phyloP scores from a whole-genome alignment of 2,888 invertebrate genomes.

The Peribatodes rhomboidaria region DNA sequence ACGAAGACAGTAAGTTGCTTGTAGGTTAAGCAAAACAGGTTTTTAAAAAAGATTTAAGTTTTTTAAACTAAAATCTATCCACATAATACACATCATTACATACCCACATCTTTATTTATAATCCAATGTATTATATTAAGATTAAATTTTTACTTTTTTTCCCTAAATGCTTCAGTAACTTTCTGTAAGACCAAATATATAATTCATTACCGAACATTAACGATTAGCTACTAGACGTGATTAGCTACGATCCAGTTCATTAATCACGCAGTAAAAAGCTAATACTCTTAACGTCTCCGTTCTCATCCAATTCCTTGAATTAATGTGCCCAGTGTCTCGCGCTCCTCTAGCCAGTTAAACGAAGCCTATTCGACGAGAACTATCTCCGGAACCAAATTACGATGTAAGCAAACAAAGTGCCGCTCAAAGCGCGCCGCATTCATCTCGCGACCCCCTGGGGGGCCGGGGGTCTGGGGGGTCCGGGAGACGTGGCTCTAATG shows the following conservation, averaged over 20 bases:
- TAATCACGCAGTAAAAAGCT: conserved; percentile 11
- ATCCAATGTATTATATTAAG: no score
- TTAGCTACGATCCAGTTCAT: neutral
- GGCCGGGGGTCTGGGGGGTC: conserved; percentile 1
- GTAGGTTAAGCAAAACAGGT: no score
- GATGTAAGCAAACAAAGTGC: conserved; percentile 27
- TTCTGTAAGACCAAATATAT: no score
- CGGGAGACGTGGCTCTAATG: conserved; percentile 7
- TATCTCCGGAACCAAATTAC: conserved; percentile 24
- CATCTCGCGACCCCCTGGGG: conserved; percentile 12
- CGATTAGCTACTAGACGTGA: neutral
- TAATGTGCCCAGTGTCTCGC: neutral
- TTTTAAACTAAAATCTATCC: no score
- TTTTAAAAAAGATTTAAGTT: no score
- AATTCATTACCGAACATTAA: neutral
- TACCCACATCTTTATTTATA: no score
- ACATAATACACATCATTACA: no score
- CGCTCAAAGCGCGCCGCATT: conserved; percentile 28
- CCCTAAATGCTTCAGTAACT: no score
- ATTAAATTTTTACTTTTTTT: no score
- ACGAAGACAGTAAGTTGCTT: no score
- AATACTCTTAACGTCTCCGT: neutral
- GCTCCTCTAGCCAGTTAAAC: conserved; percentile 1
- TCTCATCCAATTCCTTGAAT: conserved; percentile 5
- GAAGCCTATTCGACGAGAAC: conserved; percentile 14